These are phyloP conservation scores for Cephonodes hylas DNA, from an alignment of 2,888 invertebrate species.

Conservation along the genomic window DNA sequence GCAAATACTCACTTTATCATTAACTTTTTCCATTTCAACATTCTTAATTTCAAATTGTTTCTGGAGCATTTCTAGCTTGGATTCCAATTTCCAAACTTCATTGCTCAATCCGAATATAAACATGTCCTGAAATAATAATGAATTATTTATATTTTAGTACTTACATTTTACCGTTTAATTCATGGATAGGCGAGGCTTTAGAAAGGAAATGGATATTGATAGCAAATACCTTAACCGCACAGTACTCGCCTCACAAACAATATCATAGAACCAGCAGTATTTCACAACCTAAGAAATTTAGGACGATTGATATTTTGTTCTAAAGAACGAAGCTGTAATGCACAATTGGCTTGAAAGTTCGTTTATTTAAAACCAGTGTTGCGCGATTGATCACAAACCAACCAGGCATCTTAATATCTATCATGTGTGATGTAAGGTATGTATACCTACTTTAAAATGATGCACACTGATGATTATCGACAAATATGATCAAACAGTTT, in stretches of 20 bases:
- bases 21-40: slow-evolving; percentile 80
- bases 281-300: background rate
- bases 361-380: no score
- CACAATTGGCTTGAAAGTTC: background rate
- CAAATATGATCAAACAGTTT: no score
- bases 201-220: slow-evolving; percentile 2
- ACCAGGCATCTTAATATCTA: no score
- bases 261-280: background rate
- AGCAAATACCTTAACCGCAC: background rate
- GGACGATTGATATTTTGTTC: background rate
- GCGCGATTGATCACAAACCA: no score
- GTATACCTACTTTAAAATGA: no score
- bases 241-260: background rate
- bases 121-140: slow-evolving; percentile 75
- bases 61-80: slow-evolving; percentile 82
- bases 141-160: background rate
- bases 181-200: background rate
- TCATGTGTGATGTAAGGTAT: no score
- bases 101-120: slow-evolving; percentile 84
- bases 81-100: slow-evolving; percentile 86
- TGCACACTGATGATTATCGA: no score
- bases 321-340: background rate
- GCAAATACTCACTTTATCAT: slow-evolving; percentile 57
- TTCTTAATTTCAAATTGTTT: slow-evolving; percentile 85
- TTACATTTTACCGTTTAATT: background rate